Percentiles rank a stretch among this genome's conserved stretches.
Conservation (phyloP, 2,888 invertebrate species). For the Mycogona germanica region DNA sequence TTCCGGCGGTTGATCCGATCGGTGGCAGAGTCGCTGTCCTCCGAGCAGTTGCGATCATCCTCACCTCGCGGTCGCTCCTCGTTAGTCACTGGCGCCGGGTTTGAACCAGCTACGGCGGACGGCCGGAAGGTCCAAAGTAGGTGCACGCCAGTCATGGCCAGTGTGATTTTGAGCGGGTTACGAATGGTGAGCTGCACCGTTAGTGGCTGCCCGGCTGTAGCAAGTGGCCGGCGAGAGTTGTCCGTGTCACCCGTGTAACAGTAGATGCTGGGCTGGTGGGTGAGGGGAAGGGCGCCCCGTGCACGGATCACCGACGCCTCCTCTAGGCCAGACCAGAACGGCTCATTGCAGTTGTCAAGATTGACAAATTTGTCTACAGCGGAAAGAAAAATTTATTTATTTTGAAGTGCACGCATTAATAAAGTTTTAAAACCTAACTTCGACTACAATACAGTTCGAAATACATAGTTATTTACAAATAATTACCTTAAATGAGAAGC, state of each 20-base stretch:
- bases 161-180: conserved; percentile 60
- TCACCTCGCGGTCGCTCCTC: conserved; percentile 29
- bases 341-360: conserved; percentile 15
- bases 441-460: neutral
- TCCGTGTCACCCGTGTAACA: conserved; percentile 45
- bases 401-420: too few species aligned
- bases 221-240: conserved; percentile 31
- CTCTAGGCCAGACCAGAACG: conserved; percentile 27
- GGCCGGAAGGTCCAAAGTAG: conserved; percentile 55
- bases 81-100: conserved; percentile 33
- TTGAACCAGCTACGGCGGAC: too few species aligned
- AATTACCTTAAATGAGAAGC: too few species aligned
- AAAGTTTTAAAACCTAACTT: too few species aligned
- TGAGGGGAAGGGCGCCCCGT: conserved; percentile 45
- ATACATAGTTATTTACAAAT: neutral
- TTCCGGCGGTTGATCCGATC: too few species aligned
- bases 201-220: conserved; percentile 49
- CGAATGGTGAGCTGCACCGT: conserved; percentile 60
- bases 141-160: conserved; percentile 54
- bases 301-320: conserved; percentile 28
- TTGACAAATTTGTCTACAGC: too few species aligned
- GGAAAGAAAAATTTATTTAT: too few species aligned
- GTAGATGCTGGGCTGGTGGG: conserved; percentile 64
- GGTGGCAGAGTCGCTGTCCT: too few species aligned
- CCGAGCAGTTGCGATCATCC: conserved; percentile 11